Evolutionary conservation across 2,888 invertebrate genomes (phyloP).

Genomic region (Xestia rhomboidea): DNA sequence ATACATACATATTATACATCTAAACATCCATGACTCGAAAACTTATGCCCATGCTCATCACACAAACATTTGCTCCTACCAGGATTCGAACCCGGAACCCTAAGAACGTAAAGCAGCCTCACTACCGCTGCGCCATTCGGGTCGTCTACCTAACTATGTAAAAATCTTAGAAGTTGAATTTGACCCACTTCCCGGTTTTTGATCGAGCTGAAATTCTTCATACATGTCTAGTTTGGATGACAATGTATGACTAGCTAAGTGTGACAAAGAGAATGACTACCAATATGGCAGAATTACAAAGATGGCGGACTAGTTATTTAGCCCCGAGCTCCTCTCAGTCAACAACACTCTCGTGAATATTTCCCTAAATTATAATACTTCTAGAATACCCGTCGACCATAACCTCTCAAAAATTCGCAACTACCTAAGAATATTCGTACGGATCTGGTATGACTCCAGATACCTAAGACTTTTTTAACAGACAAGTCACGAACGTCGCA

Average conservation of each 20-base stretch:
- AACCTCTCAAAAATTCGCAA: background rate
- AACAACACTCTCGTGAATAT: background rate
- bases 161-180: background rate
- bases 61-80: too few species aligned
- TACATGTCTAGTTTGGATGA: background rate
- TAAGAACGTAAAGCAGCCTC: too few species aligned
- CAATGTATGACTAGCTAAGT: background rate
- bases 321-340: background rate
- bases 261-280: background rate
- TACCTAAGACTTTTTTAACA: constrained; percentile 39
- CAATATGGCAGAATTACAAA: background rate
- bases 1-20: too few species aligned
- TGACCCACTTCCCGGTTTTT: background rate
- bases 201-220: background rate
- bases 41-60: too few species aligned
- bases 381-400: background rate
- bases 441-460: constrained; percentile 33
- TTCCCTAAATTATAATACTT: background rate
- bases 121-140: too few species aligned
- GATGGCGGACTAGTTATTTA: background rate
- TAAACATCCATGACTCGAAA: too few species aligned
- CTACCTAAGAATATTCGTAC: constrained; percentile 27
- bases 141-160: too few species aligned
- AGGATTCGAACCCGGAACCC: too few species aligned
- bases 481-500: constrained; percentile 53